Evolutionary conservation across 2,888 invertebrate species (phyloP).

Genomic region (Apoda limacodes): DNA sequence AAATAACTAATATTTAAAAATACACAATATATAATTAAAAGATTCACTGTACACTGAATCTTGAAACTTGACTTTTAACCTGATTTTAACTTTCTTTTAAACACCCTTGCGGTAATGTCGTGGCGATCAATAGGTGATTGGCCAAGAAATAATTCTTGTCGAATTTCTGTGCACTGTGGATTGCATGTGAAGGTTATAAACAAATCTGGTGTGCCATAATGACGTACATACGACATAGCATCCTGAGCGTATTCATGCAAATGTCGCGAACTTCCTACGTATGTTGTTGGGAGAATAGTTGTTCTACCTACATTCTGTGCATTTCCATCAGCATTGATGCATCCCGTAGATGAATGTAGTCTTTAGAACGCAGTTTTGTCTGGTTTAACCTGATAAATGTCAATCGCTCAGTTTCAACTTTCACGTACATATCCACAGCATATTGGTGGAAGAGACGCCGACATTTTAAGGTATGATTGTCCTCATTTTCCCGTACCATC

Average conservation of each 20-base stretch:
- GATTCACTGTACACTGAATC: too few species aligned
- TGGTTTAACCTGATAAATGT: slow-evolving; percentile 21
- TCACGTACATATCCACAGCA: slow-evolving; percentile 19
- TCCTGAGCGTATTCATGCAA: slow-evolving; percentile 25
- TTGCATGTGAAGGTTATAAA: slow-evolving; percentile 23
- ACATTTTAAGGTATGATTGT: slow-evolving; percentile 21
- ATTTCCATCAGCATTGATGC: slow-evolving; percentile 23
- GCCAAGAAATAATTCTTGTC: slow-evolving; percentile 14
- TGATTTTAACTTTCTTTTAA: slow-evolving; percentile 18
- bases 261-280: slow-evolving; percentile 21
- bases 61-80: too few species aligned
- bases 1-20: too few species aligned
- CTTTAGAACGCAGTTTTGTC: slow-evolving; percentile 20
- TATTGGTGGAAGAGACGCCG: slow-evolving; percentile 19
- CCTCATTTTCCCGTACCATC: slow-evolving; percentile 20
- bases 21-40: too few species aligned
- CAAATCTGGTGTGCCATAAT: slow-evolving; percentile 26
- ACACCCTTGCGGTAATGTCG: slow-evolving; percentile 24
- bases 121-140: slow-evolving; percentile 24
- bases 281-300: slow-evolving; percentile 27
- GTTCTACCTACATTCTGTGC: slow-evolving; percentile 23
- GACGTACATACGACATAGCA: slow-evolving; percentile 27
- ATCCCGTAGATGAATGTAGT: slow-evolving; percentile 24
- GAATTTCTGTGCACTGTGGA: slow-evolving; percentile 25
- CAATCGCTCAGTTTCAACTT: slow-evolving; percentile 21